Evolutionary conservation across 2,113 vertebrate species (phyloP).

Genomic region (Engraulis encrasicolus): DNA sequence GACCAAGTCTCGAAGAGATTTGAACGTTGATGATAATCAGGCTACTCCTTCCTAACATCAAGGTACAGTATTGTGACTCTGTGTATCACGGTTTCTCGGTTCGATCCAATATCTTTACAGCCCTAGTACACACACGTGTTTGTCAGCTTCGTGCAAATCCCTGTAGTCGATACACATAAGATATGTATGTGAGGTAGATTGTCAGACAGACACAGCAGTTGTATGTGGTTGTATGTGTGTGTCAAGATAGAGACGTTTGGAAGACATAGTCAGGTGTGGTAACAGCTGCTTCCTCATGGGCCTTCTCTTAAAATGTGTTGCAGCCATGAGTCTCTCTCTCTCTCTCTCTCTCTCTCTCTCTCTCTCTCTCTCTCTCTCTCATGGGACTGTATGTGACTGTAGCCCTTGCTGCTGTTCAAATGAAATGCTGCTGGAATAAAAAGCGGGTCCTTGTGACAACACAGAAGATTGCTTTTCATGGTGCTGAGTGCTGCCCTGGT

Average conservation of each 20-base stretch:
- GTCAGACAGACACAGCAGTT: background rate
- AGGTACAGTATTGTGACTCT: too few relatives aligned
- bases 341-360: background rate
- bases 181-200: background rate
- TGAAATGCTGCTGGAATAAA: background rate
- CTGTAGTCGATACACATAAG: background rate
- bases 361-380: background rate
- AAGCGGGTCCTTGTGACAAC: background rate
- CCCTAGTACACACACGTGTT: too few relatives aligned
- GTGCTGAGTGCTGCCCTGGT: background rate
- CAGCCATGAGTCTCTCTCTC: background rate
- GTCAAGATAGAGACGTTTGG: background rate
- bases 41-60: too few relatives aligned
- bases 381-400: too few relatives aligned
- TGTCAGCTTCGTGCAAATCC: background rate
- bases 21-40: too few relatives aligned
- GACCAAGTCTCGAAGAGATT: too few relatives aligned
- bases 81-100: too few relatives aligned
- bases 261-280: background rate
- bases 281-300: background rate
- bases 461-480: background rate
- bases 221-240: slow-evolving; percentile 38
- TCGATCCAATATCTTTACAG: too few relatives aligned
- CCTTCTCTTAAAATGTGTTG: background rate
- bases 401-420: background rate